Conservation (phyloP, 2,113 vertebrate species). For the Neotoma lepida region DNA sequence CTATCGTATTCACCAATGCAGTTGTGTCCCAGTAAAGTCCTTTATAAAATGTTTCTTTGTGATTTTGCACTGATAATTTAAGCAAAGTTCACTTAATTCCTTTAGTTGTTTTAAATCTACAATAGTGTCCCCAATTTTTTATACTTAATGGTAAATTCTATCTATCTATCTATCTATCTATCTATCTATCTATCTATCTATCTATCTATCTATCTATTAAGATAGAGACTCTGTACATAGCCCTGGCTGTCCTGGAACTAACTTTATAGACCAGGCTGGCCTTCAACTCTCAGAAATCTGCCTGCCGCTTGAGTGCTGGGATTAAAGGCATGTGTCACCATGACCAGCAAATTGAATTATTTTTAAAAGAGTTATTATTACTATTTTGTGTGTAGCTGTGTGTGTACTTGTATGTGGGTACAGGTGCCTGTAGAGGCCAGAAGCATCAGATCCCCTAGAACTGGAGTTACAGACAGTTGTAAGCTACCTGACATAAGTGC, state of each 20-base stretch:
- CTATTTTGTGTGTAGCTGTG: not conserved
- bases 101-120: conserved; percentile 3
- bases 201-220: not conserved
- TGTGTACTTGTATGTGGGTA: not conserved
- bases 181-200: not conserved
- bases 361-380: not conserved
- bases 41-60: not conserved
- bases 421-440: not conserved
- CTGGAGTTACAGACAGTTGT: not conserved
- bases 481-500: not conserved
- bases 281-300: not conserved
- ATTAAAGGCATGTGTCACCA: too few relatives aligned
- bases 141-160: conserved; percentile 20
- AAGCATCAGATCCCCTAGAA: not conserved
- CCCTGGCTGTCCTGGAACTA: not conserved
- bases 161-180: too few relatives aligned
- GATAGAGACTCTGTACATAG: not conserved
- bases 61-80: not conserved
- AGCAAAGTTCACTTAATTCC: not conserved
- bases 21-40: not conserved
- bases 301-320: not conserved
- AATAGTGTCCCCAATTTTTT: not conserved
- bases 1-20: not conserved
- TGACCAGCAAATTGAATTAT: not conserved
- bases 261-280: not conserved